Base-by-base conservation (phyloP, 1,140 invertebrate genomes). In the Battus philenor region DNA sequence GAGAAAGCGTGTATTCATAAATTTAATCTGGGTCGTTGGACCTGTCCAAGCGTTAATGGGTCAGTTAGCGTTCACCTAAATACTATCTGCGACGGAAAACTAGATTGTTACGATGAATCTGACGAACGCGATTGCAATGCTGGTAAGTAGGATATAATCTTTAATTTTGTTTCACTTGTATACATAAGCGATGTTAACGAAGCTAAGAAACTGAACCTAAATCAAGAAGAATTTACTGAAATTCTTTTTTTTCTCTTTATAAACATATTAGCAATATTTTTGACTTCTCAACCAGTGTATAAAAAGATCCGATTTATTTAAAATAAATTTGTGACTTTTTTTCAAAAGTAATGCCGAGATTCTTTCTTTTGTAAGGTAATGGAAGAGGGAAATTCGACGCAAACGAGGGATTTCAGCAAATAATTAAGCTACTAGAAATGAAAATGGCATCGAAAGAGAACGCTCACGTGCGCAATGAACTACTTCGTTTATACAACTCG, bases 1-100 rank as follows among this genome's bases (percentile, higher is more conserved):
- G 59, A 70, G 39, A 50, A 51, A 3, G 47, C 70, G n/a, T 83
- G 79, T 50, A 68, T 61, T 57, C 60, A 69, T 31, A 67, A 57
- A 44, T 45, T 65, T 46, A 58, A 31, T 53, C 47, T 83, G 11
- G 27, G 43, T 7, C 53, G 45, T 18, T 83, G 65, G 66, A 38
- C 47, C n/a, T 83, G 79, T 36, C 50, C 62, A 29, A 51, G 74
- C 8, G 16, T 71, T 9, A 56, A 57, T 6, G 48, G 50, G 1
- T 47, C 48, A 4, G 45, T 48, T 6, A 58, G 45, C 20, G 50
- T 80, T 3, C 41, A 63, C 7, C 38, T 83, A 9, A 57, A 61
- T 45, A 31, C 44, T 1, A 12, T 83, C 10, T 83, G 79, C 52
- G 79, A 83, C 53, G 72, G 76, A 2, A 83, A 77, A 70, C 44